Percentiles rank a stretch among this genome's conserved stretches.
These are phyloP conservation scores for Gadus macrocephalus DNA, from an alignment of 2,113 vertebrate genomes.

Conservation along the genomic window DNA sequence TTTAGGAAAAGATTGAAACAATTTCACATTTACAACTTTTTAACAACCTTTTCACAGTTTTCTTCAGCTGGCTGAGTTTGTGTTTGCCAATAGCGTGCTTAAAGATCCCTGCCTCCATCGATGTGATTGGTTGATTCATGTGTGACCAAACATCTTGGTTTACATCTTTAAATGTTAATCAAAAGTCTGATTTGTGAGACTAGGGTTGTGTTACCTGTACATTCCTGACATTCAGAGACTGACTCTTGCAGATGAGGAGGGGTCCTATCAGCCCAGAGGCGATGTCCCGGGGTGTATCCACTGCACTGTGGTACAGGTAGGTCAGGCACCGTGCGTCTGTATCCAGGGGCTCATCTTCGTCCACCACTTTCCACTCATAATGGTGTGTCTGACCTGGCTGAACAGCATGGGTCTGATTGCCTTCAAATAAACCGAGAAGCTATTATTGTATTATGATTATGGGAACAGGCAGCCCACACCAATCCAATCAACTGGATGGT, in stretches of 20 bases:
- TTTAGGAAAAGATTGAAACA: no score
- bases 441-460: not conserved
- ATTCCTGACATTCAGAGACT: constrained; percentile 83
- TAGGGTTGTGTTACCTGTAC: constrained; percentile 80
- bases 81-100: no score
- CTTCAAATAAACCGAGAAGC: constrained; percentile 51
- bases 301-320: constrained; percentile 89
- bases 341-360: constrained; percentile 80
- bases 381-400: constrained; percentile 82
- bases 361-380: constrained; percentile 83
- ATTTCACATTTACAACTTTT: no score
- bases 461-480: no score
- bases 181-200: not conserved
- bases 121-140: no score
- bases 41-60: no score
- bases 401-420: constrained; percentile 76
- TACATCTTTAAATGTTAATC: no score
- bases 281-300: constrained; percentile 81
- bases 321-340: constrained; percentile 86
- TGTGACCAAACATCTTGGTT: no score
- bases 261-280: constrained; percentile 92
- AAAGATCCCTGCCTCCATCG: no score
- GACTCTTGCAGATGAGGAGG: constrained; percentile 91
- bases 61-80: no score
- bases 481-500: no score